These are phyloP conservation scores for Athripsodes cinereus DNA, from an alignment of 2,888 invertebrate genomes.

Conservation along the genomic window DNA sequence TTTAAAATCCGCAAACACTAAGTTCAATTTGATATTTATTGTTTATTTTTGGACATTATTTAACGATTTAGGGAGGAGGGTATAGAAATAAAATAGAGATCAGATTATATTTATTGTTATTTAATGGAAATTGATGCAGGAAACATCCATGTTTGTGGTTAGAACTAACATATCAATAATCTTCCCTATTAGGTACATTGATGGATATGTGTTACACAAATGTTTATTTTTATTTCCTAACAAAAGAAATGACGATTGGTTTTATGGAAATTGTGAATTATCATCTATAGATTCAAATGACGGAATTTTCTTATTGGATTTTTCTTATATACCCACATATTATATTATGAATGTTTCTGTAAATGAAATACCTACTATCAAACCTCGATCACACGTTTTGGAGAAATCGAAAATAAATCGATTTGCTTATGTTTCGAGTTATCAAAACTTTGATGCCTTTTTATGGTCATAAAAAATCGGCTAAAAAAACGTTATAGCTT, in stretches of 20 bases:
- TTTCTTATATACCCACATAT: too few relatives aligned
- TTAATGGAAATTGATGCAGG: slow-evolving; percentile 2
- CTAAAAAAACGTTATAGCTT: too few relatives aligned
- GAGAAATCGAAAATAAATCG: too few relatives aligned
- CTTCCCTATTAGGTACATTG: not conserved
- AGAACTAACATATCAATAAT: not conserved
- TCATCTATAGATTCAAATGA: not conserved
- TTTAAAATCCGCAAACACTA: too few relatives aligned
- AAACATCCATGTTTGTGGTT: not conserved
- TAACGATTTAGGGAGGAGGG: not conserved
- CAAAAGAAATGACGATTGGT: not conserved
- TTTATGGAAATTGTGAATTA: not conserved
- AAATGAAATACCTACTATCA: too few relatives aligned
- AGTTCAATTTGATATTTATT: slow-evolving; percentile 4
- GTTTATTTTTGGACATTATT: not conserved
- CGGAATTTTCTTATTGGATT: not conserved
- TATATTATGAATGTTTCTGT: too few relatives aligned
- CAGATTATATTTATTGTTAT: slow-evolving; percentile 3
- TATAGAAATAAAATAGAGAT: not conserved
- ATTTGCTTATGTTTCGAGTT: too few relatives aligned
- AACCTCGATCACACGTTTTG: too few relatives aligned
- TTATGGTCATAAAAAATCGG: too few relatives aligned
- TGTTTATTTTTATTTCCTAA: not conserved
- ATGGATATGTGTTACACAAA: not conserved
- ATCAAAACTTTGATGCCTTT: too few relatives aligned